phyloP scores from a whole-genome alignment of 2,888 invertebrate species.

The Heteromurus nitidus region DNA sequence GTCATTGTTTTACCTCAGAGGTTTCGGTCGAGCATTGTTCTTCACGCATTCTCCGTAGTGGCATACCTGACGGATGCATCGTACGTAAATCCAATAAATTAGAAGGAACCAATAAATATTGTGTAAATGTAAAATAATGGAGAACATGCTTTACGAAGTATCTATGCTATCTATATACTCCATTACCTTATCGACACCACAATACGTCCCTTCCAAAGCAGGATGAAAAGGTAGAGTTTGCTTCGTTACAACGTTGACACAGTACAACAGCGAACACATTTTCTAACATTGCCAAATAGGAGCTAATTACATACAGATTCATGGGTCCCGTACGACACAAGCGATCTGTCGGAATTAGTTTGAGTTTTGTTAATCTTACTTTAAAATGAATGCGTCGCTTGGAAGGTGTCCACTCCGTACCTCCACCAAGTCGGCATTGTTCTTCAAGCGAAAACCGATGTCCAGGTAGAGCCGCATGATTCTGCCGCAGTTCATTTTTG shows the following conservation, averaged over 20 bases:
- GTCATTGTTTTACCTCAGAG: too few species aligned
- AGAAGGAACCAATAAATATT: too few species aligned
- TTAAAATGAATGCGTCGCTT: too few species aligned
- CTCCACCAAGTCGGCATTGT: slow-evolving; percentile 33
- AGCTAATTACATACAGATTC: too few species aligned
- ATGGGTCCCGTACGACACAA: too few species aligned
- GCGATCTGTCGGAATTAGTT: too few species aligned
- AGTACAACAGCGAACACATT: slow-evolving; percentile 37
- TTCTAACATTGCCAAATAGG: too few species aligned
- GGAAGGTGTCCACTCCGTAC: background rate
- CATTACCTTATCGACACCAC: background rate
- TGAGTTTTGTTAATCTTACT: too few species aligned
- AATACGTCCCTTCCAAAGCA: slow-evolving; percentile 39
- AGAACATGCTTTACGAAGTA: background rate
- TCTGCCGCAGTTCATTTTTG: too few species aligned
- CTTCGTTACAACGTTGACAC: slow-evolving; percentile 11
- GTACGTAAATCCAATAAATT: too few species aligned
- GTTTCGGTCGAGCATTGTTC: too few species aligned
- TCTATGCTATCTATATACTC: background rate
- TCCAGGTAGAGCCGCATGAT: slow-evolving; percentile 35
- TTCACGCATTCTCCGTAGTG: slow-evolving; percentile 30
- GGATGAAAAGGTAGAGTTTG: slow-evolving; percentile 39
- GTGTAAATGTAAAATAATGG: background rate
- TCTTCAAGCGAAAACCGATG: slow-evolving; percentile 12
- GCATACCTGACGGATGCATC: too few species aligned